These are phyloP conservation scores for Trachelus tabidus DNA, from an alignment of 2,888 invertebrate genomes.

Conservation along the genomic window DNA sequence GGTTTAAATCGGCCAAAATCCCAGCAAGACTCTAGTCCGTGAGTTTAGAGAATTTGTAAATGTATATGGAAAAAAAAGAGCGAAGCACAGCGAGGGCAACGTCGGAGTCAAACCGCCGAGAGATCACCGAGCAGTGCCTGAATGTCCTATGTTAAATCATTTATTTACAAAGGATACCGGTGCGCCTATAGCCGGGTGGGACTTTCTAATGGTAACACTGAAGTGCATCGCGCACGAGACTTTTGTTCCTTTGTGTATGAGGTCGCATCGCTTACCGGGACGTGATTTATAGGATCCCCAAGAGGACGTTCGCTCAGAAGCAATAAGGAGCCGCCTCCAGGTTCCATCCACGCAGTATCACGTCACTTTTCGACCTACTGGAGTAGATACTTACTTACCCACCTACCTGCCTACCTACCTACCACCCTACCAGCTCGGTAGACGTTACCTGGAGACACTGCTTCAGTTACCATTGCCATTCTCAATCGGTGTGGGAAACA, in stretches of 20 bases:
- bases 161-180: constrained; percentile 9
- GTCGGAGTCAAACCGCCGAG: not conserved
- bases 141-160: not conserved
- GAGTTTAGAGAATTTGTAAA: not conserved
- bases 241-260: constrained; percentile 1
- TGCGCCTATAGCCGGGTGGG: constrained; percentile 6
- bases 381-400: not conserved
- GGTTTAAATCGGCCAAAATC: not conserved
- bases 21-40: not conserved
- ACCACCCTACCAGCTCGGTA: not conserved
- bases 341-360: not conserved
- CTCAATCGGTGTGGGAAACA: not conserved
- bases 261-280: constrained; percentile 7
- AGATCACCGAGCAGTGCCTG: not conserved
- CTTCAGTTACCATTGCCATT: not conserved
- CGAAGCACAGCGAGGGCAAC: not conserved
- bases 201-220: constrained; percentile 11
- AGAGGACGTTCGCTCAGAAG: not conserved
- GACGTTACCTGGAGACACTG: not conserved
- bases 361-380: not conserved
- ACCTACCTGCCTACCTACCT: not conserved
- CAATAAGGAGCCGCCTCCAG: not conserved
- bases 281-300: constrained; percentile 8
- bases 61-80: not conserved
- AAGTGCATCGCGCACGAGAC: not conserved